Base-by-base conservation (phyloP, 2,113 vertebrate species). In the Cebidichthys violaceus region DNA sequence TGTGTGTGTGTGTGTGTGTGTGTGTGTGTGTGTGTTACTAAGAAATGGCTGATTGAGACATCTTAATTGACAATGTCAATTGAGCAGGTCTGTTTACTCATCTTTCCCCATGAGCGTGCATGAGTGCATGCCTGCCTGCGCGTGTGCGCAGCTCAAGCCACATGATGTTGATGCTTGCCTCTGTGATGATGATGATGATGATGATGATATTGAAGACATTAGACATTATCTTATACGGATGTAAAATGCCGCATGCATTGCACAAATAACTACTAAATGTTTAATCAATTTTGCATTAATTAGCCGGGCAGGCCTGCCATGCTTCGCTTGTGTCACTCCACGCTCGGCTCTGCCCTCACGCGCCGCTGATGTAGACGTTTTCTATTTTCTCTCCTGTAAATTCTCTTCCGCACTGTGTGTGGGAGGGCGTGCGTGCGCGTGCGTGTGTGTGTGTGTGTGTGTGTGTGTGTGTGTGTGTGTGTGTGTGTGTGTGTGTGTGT, bases 241-340 rank as follows among this genome's bases (percentile, higher is more conserved):
- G 35, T 24, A 68, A 83, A 85, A 81, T 67, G 10, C 24, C 8
- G 37, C 69, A 66, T 67, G 70, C 70, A 79, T 76, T 75, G 71
- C 50, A 37, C 52, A 70, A 82, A 82, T 80, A 85, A 80, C 62
- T 71, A 52, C 29, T 83, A 61, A 82, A 70, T 74, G 74, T 83
- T 64, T 69, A 73, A 84, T 89, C 65, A 81, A 75, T 79, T 33
- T 65, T 43, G 62, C 82, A 64, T 84, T 72, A 82, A 88, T 88
- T 59, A 76, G 64, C 55, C 52, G 45, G 29, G 9, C 59, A 65
- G 69, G 64, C 55, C 68, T 68, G 84, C 20, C 59, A 45, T 18
- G 22, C 52, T 54, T 64, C 55, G 24, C 75, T 18, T 0, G 27
- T 76, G 71, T 77, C 82, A 47, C 33, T 68, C 47, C 73, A 43